These are phyloP conservation scores for Thalassophryne amazonica DNA, from an alignment of 2,797 vertebrate species.

Conservation along the genomic window DNA sequence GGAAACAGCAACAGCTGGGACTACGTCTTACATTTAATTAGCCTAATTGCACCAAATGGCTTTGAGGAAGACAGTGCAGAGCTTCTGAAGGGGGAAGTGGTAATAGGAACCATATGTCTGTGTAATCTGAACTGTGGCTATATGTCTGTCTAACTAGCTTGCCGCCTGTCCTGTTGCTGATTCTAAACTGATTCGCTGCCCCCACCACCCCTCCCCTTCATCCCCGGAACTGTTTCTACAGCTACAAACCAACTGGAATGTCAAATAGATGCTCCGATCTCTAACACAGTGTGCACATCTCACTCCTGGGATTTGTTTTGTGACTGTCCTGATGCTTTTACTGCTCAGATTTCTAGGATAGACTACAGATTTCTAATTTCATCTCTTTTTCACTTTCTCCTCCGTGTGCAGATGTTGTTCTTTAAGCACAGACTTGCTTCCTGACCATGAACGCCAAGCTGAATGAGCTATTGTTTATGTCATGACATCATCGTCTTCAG, in stretches of 20 bases:
- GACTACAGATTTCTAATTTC: conserved; percentile 31
- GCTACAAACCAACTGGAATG: conserved; percentile 24
- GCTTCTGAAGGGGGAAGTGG: conserved; percentile 19
- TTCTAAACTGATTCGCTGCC: too few relatives aligned
- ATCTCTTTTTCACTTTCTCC: neutral
- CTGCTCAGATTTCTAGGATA: conserved; percentile 24
- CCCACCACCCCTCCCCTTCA: neutral
- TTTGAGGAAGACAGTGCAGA: conserved; percentile 13
- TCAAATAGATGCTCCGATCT: conserved; percentile 36
- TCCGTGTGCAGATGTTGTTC: conserved; percentile 76
- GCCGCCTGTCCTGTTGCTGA: neutral
- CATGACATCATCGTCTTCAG: conserved; percentile 81
- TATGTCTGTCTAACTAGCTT: conserved; percentile 15
- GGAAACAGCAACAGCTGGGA: conserved; percentile 27
- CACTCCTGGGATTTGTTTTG: conserved; percentile 27
- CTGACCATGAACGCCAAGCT: conserved; percentile 74
- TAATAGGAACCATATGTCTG: conserved; percentile 58
- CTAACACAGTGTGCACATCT: conserved; percentile 15
- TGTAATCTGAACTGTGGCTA: conserved; percentile 34
- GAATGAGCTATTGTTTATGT: conserved; percentile 82
- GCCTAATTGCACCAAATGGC: conserved; percentile 45
- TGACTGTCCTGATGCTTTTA: conserved; percentile 7
- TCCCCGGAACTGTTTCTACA: conserved; percentile 13
- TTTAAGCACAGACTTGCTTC: conserved; percentile 76
- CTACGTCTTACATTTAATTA: conserved; percentile 44